phyloP scores from a whole-genome alignment of 2,797 vertebrate species.

The Delichon dasypus region DNA sequence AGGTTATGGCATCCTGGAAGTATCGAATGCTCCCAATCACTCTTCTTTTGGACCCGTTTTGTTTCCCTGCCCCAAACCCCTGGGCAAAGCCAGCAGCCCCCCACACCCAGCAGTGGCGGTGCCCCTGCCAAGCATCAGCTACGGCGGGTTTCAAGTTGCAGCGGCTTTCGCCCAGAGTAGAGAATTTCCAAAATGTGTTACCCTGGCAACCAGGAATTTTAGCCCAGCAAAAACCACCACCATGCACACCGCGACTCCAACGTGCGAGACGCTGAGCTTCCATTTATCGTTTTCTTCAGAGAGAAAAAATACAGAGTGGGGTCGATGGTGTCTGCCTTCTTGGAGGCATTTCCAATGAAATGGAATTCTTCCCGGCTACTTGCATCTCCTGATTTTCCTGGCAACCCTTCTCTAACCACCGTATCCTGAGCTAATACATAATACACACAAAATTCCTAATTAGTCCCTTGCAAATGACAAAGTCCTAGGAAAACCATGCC shows the following conservation, averaged over 20 bases:
- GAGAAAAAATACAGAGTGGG: not conserved
- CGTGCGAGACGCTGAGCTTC: not conserved
- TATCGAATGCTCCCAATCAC: rapidly evolving
- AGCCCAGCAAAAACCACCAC: slow-evolving; percentile 8
- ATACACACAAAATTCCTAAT: slow-evolving; percentile 6
- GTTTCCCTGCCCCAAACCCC: not conserved
- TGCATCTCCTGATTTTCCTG: slow-evolving; percentile 26
- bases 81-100: not conserved
- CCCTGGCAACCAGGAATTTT: slow-evolving; percentile 44
- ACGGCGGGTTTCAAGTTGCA: slow-evolving; percentile 1
- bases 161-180: not conserved
- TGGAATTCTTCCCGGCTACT: slow-evolving; percentile 13
- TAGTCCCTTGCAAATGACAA: not conserved
- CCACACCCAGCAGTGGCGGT: not conserved
- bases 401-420: not conserved
- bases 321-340: not conserved
- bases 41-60: not conserved
- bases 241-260: not conserved
- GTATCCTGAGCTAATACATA: not conserved
- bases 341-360: not conserved
- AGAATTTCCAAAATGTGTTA: slow-evolving; percentile 41
- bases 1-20: not conserved
- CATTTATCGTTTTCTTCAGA: slow-evolving; percentile 25
- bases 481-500: slow-evolving; percentile 43
- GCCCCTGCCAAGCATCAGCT: not conserved